Percentiles rank a stretch among this genome's conserved stretches.
These are phyloP conservation scores for Spinibarbus caldwelli DNA, from an alignment of 2,797 vertebrate species.

Conservation along the genomic window DNA sequence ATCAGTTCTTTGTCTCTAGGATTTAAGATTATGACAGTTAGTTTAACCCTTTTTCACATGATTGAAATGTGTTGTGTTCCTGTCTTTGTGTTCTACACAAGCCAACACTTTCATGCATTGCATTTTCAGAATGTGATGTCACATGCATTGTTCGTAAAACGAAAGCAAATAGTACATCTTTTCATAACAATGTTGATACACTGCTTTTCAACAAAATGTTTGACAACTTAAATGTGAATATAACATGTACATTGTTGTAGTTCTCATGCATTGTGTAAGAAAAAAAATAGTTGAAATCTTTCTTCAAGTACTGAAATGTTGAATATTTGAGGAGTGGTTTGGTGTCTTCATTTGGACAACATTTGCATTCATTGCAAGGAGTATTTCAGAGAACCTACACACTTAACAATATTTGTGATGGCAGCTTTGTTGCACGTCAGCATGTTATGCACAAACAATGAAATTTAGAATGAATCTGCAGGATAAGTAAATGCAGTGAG, in stretches of 20 bases:
- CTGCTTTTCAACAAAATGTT: conserved; percentile 11
- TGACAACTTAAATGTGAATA: conserved; percentile 33
- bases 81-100: conserved; percentile 3
- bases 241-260: conserved; percentile 43
- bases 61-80: too few relatives aligned
- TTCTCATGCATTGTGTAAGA: conserved; percentile 46
- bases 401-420: not conserved
- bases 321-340: conserved; percentile 43
- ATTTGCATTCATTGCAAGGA: conserved; percentile 35
- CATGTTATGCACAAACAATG: not conserved
- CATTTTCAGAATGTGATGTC: conserved; percentile 15
- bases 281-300: not conserved
- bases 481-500: not conserved
- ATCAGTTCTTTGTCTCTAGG: not conserved
- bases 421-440: not conserved
- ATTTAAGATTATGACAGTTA: not conserved
- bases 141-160: not conserved
- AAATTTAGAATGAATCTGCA: not conserved
- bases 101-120: conserved; percentile 8
- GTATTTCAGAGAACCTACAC: not conserved
- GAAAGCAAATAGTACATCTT: not conserved
- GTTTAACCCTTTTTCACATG: not conserved
- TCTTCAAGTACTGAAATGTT: conserved; percentile 33
- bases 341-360: conserved; percentile 55
- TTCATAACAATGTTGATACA: not conserved